Percentiles rank a stretch among this genome's conserved stretches.
Evolutionary conservation across 1,140 invertebrate genomes (phyloP).

Genomic region (Tenebrio molitor): DNA sequence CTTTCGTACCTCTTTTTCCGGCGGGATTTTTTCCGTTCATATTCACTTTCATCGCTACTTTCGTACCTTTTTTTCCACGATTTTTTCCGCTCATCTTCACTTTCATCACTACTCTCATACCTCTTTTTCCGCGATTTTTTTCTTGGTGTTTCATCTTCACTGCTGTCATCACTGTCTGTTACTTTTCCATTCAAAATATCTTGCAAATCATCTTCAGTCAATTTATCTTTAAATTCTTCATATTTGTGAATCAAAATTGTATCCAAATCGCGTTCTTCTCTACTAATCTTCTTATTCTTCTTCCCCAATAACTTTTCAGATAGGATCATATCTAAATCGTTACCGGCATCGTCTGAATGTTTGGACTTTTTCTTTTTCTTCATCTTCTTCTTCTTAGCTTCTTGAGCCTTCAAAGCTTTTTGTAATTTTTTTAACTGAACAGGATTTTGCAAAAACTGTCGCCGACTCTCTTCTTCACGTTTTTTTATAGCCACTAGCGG

Average conservation of each 20-base stretch:
- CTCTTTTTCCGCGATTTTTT: constrained; percentile 59
- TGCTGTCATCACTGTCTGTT: constrained; percentile 61
- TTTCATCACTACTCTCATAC: constrained; percentile 33
- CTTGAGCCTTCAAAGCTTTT: constrained; percentile 77
- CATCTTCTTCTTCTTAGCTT: constrained; percentile 68
- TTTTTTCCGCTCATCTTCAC: constrained; percentile 47
- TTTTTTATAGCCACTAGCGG: constrained; percentile 89
- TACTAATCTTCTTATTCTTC: constrained; percentile 71
- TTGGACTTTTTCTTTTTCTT: constrained; percentile 73
- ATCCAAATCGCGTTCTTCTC: constrained; percentile 69
- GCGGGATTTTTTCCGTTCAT: no score
- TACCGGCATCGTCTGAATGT: constrained; percentile 58
- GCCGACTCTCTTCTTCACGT: constrained; percentile 85
- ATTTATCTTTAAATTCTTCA: constrained; percentile 67
- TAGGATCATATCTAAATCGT: constrained; percentile 68
- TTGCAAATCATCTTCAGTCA: constrained; percentile 69
- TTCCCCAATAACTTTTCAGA: constrained; percentile 65
- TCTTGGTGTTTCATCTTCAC: constrained; percentile 63
- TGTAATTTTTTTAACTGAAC: constrained; percentile 88
- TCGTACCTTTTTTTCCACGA: neutral
- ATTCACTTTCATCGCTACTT: constrained; percentile 24
- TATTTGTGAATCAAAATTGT: constrained; percentile 71
- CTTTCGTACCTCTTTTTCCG: no score
- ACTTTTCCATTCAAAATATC: constrained; percentile 67
- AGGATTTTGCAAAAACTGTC: constrained; percentile 89